Conservation (phyloP, 2,113 vertebrate species). For the Sminthopsis crassicaudata region DNA sequence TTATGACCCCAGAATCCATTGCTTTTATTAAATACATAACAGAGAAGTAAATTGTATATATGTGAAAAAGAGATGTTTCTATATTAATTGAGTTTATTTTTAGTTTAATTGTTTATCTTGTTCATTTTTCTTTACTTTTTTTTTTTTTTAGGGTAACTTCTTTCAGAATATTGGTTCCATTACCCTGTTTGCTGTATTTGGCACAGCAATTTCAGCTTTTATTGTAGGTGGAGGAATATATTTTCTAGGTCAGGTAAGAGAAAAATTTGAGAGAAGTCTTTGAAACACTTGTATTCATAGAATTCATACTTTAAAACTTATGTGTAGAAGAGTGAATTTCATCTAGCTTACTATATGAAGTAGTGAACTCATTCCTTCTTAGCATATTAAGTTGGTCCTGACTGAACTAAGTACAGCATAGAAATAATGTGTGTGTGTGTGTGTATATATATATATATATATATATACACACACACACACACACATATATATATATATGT, state of each 20-base stretch:
- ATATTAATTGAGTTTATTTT: background rate
- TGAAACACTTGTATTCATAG: background rate
- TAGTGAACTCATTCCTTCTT: background rate
- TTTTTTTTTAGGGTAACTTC: slow-evolving; percentile 93
- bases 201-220: slow-evolving; percentile 97
- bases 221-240: slow-evolving; percentile 99
- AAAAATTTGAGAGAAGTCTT: slow-evolving; percentile 37
- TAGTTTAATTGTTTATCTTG: background rate
- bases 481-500: no score
- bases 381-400: background rate
- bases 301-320: background rate
- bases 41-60: background rate
- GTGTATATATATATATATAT: no score
- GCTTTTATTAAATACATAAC: background rate
- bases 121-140: slow-evolving; percentile 53
- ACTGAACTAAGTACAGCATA: background rate
- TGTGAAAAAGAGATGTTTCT: background rate
- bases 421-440: background rate
- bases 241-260: slow-evolving; percentile 96
- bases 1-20: background rate
- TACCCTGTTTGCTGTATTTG: slow-evolving; percentile 96
- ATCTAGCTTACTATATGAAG: background rate
- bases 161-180: slow-evolving; percentile 99
- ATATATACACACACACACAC: no score
- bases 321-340: background rate